A percentile compares a stretch with the other conserved stretches of the same genome.
Conservation (phyloP, 2,113 vertebrate species). For the Silurus asotus region DNA sequence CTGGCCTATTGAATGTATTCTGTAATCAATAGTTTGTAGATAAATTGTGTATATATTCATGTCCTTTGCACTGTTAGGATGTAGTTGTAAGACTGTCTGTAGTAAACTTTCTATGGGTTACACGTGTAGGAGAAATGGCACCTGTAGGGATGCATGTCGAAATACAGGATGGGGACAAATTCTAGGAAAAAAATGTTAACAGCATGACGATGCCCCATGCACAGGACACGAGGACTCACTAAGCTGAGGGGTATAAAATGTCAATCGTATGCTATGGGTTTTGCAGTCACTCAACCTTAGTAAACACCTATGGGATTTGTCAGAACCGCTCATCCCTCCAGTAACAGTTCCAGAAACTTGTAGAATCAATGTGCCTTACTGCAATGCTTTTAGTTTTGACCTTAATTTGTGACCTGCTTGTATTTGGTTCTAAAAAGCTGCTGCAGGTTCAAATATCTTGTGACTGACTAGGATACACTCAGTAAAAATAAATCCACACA, state of each 20-base stretch:
- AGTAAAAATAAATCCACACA: neutral
- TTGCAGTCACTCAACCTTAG: neutral
- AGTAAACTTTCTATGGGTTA: constrained; percentile 19
- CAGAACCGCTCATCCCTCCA: neutral
- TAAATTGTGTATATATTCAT: constrained; percentile 35
- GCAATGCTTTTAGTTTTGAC: neutral
- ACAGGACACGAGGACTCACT: neutral
- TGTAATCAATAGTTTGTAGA: constrained; percentile 39
- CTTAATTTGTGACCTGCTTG: neutral
- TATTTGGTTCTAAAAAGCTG: neutral
- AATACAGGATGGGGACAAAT: neutral
- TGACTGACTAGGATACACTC: neutral
- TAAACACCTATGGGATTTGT: neutral
- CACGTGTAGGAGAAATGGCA: neutral
- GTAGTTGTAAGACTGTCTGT: constrained; percentile 40
- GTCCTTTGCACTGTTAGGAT: constrained; percentile 47
- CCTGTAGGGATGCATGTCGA: neutral
- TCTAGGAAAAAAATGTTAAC: neutral
- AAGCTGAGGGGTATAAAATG: neutral
- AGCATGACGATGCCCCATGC: neutral
- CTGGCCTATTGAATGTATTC: constrained; percentile 55
- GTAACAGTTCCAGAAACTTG: neutral
- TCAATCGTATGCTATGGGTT: neutral
- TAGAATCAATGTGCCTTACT: neutral
- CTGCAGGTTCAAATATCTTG: neutral